Evolutionary conservation across 2,113 vertebrate species (phyloP).

Genomic region (Toxotes jaculatrix): DNA sequence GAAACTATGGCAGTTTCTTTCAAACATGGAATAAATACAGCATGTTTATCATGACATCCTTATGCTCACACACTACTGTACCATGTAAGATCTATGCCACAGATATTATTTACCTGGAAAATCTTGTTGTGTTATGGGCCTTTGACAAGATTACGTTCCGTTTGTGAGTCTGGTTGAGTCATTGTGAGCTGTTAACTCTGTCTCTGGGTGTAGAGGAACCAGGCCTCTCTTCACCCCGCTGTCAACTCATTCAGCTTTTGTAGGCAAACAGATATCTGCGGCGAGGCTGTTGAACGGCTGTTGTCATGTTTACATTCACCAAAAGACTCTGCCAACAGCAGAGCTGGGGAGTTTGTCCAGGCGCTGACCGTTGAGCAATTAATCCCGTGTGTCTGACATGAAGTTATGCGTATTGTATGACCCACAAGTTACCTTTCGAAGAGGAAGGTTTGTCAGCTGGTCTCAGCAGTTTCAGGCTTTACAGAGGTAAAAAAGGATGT

Average conservation of each 20-base stretch:
- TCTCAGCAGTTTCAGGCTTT: background rate
- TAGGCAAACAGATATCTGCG: slow-evolving; percentile 72
- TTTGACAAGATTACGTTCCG: no score
- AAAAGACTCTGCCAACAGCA: slow-evolving; percentile 50
- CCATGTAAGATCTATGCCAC: no score
- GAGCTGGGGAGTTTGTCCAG: slow-evolving; percentile 64
- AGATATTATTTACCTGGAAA: no score
- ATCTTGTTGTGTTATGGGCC: no score
- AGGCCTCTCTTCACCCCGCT: slow-evolving; percentile 20
- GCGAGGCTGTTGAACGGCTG: slow-evolving; percentile 67
- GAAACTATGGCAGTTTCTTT: no score
- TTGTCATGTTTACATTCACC: slow-evolving; percentile 77
- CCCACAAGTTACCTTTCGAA: background rate
- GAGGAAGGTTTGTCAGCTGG: background rate
- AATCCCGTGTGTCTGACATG: slow-evolving; percentile 45
- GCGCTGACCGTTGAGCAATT: slow-evolving; percentile 73
- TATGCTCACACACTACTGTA: background rate
- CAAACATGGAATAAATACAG: no score
- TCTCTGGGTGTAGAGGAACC: slow-evolving; percentile 10
- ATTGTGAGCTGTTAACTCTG: background rate
- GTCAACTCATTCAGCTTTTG: slow-evolving; percentile 55
- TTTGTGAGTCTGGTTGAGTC: background rate
- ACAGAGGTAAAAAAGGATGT: background rate
- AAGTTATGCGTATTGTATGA: slow-evolving; percentile 9
- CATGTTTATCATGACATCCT: background rate